phyloP scores from a whole-genome alignment of 2,113 vertebrate genomes.

The Leucopternis melanops region DNA sequence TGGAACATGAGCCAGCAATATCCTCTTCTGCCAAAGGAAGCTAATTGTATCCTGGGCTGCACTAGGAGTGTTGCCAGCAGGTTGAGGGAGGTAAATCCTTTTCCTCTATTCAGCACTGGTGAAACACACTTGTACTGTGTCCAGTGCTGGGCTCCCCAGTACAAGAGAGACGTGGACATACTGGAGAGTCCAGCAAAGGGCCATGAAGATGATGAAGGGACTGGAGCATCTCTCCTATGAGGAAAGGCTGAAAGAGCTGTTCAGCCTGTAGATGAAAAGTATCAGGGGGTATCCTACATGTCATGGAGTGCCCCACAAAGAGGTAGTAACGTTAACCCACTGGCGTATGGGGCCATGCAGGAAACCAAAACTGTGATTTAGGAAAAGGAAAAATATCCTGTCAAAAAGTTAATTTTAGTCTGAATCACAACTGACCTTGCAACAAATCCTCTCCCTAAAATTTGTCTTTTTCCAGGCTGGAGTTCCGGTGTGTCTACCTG shows the following conservation, averaged over 20 bases:
- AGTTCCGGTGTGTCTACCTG: not conserved
- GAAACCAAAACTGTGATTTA: not conserved
- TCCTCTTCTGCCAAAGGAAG: not conserved
- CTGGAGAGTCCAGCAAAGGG: not conserved
- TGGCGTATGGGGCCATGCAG: too few species aligned
- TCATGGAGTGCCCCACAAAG: not conserved
- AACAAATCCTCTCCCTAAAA: not conserved
- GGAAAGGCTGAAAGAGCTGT: not conserved
- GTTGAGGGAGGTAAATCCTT: not conserved
- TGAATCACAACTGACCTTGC: not conserved
- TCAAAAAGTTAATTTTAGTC: not conserved
- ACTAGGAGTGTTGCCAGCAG: not conserved
- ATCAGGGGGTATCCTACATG: fast-evolving
- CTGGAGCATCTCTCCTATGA: not conserved
- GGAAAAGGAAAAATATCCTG: not conserved
- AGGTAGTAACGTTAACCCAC: not conserved
- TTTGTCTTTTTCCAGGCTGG: not conserved
- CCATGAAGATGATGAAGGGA: not conserved
- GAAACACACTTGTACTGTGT: not conserved
- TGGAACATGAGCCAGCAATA: not conserved
- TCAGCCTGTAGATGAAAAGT: not conserved
- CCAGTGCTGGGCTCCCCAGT: fast-evolving
- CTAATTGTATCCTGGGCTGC: not conserved
- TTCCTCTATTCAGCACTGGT: not conserved
- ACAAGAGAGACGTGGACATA: fast-evolving